Conservation (phyloP, 2,888 invertebrate genomes). For the Piscicola geometra region DNA sequence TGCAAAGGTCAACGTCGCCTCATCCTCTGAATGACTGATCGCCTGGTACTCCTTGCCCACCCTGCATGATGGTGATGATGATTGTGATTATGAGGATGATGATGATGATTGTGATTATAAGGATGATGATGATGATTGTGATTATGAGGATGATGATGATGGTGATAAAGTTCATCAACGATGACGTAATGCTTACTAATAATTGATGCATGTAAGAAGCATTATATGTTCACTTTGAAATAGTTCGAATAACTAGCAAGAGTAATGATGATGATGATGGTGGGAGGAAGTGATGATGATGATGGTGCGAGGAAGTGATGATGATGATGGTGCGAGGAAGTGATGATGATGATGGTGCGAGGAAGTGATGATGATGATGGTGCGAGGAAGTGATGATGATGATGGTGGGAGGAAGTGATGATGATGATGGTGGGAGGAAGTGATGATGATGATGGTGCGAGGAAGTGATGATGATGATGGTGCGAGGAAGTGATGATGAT, state of each 20-base stretch:
- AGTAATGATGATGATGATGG: too few species aligned
- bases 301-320: too few species aligned
- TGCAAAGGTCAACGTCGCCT: conserved; percentile 11
- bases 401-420: not conserved
- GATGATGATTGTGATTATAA: too few species aligned
- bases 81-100: too few species aligned
- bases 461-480: not conserved
- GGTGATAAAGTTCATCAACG: too few species aligned
- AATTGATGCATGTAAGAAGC: too few species aligned
- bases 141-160: too few species aligned
- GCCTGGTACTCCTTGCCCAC: conserved; percentile 12
- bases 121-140: not conserved
- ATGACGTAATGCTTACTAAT: too few species aligned
- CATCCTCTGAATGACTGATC: not conserved
- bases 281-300: too few species aligned
- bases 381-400: not conserved
- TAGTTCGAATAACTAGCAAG: too few species aligned
- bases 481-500: not conserved
- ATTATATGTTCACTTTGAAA: too few species aligned
- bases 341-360: too few species aligned
- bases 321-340: conserved; percentile 1
- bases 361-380: not conserved
- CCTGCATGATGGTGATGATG: not conserved
- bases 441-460: not conserved
- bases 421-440: not conserved